Evolutionary conservation across 2,797 vertebrate species (phyloP).

Genomic region (Poliocrania exsul): DNA sequence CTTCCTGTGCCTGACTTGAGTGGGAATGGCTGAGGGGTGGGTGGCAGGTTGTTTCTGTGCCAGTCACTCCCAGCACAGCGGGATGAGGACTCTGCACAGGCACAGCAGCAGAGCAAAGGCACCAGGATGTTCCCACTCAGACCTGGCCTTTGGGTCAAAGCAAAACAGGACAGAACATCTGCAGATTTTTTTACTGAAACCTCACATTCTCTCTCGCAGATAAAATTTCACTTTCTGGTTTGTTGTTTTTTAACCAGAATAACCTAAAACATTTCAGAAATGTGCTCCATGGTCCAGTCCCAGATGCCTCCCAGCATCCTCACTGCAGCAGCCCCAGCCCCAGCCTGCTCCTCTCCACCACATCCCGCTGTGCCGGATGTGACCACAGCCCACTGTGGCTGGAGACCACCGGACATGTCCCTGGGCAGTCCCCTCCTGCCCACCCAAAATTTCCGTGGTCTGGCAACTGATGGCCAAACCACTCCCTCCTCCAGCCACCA

Average conservation of each 20-base stretch:
- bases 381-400: neutral
- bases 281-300: neutral
- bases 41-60: neutral
- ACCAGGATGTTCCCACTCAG: neutral
- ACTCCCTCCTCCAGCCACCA: neutral
- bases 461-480: neutral
- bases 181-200: neutral
- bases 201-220: neutral
- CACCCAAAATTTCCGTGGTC: neutral
- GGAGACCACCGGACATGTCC: neutral
- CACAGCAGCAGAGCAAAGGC: neutral
- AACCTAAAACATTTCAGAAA: slow-evolving; percentile 50
- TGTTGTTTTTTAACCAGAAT: slow-evolving; percentile 34
- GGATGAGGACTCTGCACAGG: neutral
- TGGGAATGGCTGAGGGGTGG: neutral
- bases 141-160: neutral
- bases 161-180: neutral
- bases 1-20: accelerated
- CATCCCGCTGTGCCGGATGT: neutral
- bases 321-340: neutral
- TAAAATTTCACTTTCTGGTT: slow-evolving; percentile 21
- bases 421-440: neutral
- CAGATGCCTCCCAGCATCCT: neutral
- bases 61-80: neutral
- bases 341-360: accelerated